Evolutionary conservation across 1,140 invertebrate genomes (phyloP).

Genomic region (Onthophagus taurus): DNA sequence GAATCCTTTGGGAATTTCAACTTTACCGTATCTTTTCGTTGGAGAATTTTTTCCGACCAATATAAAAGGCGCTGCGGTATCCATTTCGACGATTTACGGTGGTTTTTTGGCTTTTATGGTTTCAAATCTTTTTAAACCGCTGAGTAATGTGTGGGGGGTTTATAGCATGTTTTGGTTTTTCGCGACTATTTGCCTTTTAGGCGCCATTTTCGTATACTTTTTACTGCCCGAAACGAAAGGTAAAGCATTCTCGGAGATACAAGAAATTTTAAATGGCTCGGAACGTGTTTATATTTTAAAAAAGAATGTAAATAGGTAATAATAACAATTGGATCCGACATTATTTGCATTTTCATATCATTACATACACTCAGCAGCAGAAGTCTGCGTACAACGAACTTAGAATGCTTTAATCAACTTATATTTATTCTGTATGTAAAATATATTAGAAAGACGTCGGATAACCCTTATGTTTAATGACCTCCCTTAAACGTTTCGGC

Average conservation of each 20-base stretch:
- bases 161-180: slow-evolving; percentile 49
- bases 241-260: background rate
- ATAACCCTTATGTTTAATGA: no score
- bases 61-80: slow-evolving; percentile 56
- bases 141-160: slow-evolving; percentile 44
- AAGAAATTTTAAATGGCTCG: background rate
- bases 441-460: no score
- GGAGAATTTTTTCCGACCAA: slow-evolving; percentile 63
- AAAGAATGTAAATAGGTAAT: no score
- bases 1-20: slow-evolving; percentile 55
- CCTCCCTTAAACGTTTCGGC: no score
- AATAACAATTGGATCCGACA: no score
- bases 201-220: slow-evolving; percentile 47
- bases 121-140: slow-evolving; percentile 54
- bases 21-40: slow-evolving; percentile 60
- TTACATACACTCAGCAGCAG: no score
- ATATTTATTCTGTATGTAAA: no score
- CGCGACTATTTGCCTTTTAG: slow-evolving; percentile 41
- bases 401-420: no score
- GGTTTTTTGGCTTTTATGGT: slow-evolving; percentile 61
- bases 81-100: slow-evolving; percentile 53
- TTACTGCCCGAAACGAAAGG: slow-evolving; percentile 72
- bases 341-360: no score
- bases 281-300: no score
- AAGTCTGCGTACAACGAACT: no score